Evolutionary conservation across 2,113 vertebrate species (phyloP), one percentile per base, ranked within the genome.

Genomic region (Tamias sibiricus): DNA sequence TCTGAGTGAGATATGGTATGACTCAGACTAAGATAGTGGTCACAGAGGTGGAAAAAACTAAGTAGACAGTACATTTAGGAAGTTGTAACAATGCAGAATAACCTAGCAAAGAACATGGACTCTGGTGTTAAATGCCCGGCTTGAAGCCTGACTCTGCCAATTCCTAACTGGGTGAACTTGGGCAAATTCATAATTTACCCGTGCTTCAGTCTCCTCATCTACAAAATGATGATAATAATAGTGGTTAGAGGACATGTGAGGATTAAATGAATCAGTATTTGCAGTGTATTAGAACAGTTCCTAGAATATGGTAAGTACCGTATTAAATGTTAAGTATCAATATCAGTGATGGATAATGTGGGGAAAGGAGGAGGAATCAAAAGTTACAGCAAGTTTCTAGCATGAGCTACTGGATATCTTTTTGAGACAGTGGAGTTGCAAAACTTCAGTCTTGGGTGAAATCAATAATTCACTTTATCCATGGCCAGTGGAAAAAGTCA

Each of bases 201-300:
- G 28, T 62, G 13, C 42, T 22, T 62, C 37, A 54, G 71, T 84
- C 42, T 84, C 42, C 32, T 62, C 4, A 42, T 71, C 82, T 83
- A 68, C 28, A 76, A 83, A 96, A 79, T 72, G 16, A 75, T 14
- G 28, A 54, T 91, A 90, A 90, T 74, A 93, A 81, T n/a, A 68
- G 22, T 68, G 57, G 19, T 94, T 81, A 74, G 30, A 81, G 28
- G 14, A 75, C n/a, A 19, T 81, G 28, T 87, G 44, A 59, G 68
- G 47, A 87, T 68, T 49, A 42, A 71, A 89, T 62, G 59, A 47
- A 35, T 68, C 91, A 87, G 59, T 69, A 75, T 75, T 68, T 68
- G 75, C 14, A 75, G 59, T 57, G n/a, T n/a, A 42, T 79, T 66
- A 91, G 26, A 82, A 71, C 22, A 62, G 42, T 88, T 77, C 32